phyloP scores from a whole-genome alignment of 2,888 invertebrate species.

The Nomada flava region DNA sequence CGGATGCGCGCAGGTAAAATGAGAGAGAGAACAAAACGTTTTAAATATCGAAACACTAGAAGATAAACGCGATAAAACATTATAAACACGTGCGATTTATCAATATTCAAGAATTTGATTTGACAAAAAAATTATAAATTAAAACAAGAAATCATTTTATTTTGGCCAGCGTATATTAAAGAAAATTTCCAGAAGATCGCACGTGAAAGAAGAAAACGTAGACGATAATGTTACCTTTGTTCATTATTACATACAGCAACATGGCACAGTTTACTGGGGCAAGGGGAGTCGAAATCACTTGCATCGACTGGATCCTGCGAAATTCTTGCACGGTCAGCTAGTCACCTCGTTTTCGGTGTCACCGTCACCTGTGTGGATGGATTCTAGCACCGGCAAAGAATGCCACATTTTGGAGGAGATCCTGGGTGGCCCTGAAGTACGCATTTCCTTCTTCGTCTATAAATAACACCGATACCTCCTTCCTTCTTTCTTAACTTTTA shows the following conservation, averaged over 20 bases:
- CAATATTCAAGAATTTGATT: too few species aligned
- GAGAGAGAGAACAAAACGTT: not conserved
- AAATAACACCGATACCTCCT: not conserved
- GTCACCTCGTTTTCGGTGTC: constrained; percentile 91
- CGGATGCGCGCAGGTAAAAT: constrained; percentile 94
- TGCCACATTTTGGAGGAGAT: constrained; percentile 92
- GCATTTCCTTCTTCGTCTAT: constrained; percentile 5
- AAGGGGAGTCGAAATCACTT: constrained; percentile 89
- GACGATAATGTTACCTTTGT: constrained; percentile 55
- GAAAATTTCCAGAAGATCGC: too few species aligned
- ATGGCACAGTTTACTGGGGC: constrained; percentile 98
- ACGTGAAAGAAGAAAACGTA: not conserved
- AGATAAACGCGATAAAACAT: too few species aligned
- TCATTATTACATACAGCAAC: constrained; percentile 90
- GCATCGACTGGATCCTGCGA: constrained; percentile 88
- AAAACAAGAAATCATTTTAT: too few species aligned
- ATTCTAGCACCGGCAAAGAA: constrained; percentile 92
- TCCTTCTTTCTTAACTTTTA: not conserved
- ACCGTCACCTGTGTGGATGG: constrained; percentile 98
- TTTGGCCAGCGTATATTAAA: too few species aligned
- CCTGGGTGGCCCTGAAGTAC: constrained; percentile 91
- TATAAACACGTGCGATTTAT: too few species aligned
- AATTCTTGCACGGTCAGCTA: constrained; percentile 94
- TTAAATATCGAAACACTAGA: not conserved
- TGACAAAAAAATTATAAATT: not conserved